Conservation (phyloP, 2,888 invertebrate species). For the Melikaiella ostensackeni region DNA sequence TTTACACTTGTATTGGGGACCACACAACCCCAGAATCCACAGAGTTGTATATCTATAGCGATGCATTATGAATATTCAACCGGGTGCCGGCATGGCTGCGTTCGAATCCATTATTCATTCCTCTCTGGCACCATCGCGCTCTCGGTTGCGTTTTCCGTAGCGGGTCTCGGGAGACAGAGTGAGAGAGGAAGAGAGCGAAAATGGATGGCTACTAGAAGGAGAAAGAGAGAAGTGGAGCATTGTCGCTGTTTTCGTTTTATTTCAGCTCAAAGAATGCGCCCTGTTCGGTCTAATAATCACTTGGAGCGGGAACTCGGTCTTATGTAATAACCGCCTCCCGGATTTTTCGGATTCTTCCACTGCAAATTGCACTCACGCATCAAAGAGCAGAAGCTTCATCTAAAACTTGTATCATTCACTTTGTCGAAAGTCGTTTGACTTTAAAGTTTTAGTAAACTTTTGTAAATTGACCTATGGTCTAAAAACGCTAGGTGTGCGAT, state of each 20-base stretch:
- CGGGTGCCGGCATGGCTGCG: slow-evolving; percentile 69
- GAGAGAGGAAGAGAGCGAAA: slow-evolving; percentile 39
- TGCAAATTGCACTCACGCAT: slow-evolving; percentile 54
- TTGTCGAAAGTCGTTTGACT: too few relatives aligned
- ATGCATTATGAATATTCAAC: slow-evolving; percentile 61
- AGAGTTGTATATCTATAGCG: slow-evolving; percentile 29
- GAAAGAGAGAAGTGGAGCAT: slow-evolving; percentile 37
- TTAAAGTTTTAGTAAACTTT: neutral
- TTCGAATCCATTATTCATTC: slow-evolving; percentile 76
- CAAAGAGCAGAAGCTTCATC: neutral
- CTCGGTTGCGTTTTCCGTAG: slow-evolving; percentile 48
- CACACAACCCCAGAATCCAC: slow-evolving; percentile 16
- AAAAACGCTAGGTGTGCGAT: neutral
- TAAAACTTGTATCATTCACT: neutral
- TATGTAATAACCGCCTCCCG: slow-evolving; percentile 70
- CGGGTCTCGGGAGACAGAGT: slow-evolving; percentile 37
- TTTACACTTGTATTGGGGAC: slow-evolving; percentile 18
- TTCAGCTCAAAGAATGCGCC: slow-evolving; percentile 58
- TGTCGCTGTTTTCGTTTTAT: slow-evolving; percentile 55
- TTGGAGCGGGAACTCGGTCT: slow-evolving; percentile 63
- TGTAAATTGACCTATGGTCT: too few relatives aligned
- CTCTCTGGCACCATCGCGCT: slow-evolving; percentile 64
- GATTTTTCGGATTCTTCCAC: slow-evolving; percentile 67
- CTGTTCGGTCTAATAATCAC: slow-evolving; percentile 70
- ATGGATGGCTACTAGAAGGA: slow-evolving; percentile 41